Evolutionary conservation across 2,888 invertebrate species (phyloP).

Genomic region (Eumacrocentrus americanus): DNA sequence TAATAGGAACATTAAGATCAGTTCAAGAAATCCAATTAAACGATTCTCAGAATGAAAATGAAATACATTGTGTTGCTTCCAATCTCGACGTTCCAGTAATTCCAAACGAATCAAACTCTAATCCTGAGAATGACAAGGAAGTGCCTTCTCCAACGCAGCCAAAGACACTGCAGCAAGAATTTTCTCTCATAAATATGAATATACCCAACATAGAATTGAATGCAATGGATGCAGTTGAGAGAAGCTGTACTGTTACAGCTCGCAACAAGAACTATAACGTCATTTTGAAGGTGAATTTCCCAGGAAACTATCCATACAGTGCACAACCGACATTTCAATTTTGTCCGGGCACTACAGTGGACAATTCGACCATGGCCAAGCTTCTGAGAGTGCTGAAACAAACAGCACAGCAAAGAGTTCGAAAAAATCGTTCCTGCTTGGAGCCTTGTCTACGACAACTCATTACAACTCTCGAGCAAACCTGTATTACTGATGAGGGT

Average conservation of each 20-base stretch:
- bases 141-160: slow-evolving; percentile 62
- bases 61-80: slow-evolving; percentile 47
- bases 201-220: slow-evolving; percentile 74
- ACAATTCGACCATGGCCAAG: slow-evolving; percentile 74
- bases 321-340: slow-evolving; percentile 73
- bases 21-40: slow-evolving; percentile 54
- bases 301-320: slow-evolving; percentile 75
- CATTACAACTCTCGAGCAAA: slow-evolving; percentile 69
- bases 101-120: slow-evolving; percentile 43
- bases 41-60: slow-evolving; percentile 51
- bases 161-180: slow-evolving; percentile 75
- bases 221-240: slow-evolving; percentile 66
- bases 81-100: slow-evolving; percentile 46
- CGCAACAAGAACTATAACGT: slow-evolving; percentile 64
- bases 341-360: slow-evolving; percentile 71
- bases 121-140: slow-evolving; percentile 50
- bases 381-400: slow-evolving; percentile 81
- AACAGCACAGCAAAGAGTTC: slow-evolving; percentile 81
- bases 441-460: slow-evolving; percentile 83
- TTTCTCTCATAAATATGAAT: slow-evolving; percentile 76
- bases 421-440: slow-evolving; percentile 84
- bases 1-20: slow-evolving; percentile 52
- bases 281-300: slow-evolving; percentile 72
- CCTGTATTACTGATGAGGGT: slow-evolving; percentile 55
- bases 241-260: slow-evolving; percentile 68